Evolutionary conservation across 2,113 vertebrate species (phyloP).

Genomic region (Hemicordylus capensis): DNA sequence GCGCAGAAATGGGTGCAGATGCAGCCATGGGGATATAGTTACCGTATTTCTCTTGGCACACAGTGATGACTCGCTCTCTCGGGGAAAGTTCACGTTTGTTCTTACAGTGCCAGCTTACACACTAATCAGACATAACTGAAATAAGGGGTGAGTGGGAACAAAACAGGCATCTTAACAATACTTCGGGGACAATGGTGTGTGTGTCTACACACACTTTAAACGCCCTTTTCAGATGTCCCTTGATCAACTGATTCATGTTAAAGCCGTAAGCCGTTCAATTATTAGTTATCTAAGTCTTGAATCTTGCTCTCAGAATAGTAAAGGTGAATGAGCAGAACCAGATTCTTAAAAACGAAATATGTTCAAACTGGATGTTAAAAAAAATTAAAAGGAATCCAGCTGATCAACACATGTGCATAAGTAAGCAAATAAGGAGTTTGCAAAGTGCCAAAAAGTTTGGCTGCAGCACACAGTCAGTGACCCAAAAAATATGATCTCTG

Average conservation of each 20-base stretch:
- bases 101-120: constrained; percentile 12
- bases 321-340: background rate
- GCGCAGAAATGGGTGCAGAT: background rate
- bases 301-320: constrained; percentile 33
- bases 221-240: background rate
- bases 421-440: constrained; percentile 7
- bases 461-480: background rate
- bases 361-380: background rate
- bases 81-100: constrained; percentile 30
- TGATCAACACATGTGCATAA: background rate
- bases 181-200: background rate
- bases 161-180: constrained; percentile 33
- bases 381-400: background rate
- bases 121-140: constrained; percentile 37
- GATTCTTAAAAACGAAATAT: background rate
- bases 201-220: background rate
- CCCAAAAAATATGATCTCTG: background rate
- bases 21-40: background rate
- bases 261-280: background rate
- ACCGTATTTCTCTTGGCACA: constrained; percentile 1
- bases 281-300: constrained; percentile 1
- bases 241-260: background rate
- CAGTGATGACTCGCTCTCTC: constrained; percentile 17
- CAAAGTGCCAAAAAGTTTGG: constrained; percentile 47
- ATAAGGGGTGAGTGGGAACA: background rate